A percentile compares a stretch with the other conserved stretches of the same genome.
phyloP scores from a whole-genome alignment of 2,797 vertebrate genomes.

The Sebastolobus altivelis region DNA sequence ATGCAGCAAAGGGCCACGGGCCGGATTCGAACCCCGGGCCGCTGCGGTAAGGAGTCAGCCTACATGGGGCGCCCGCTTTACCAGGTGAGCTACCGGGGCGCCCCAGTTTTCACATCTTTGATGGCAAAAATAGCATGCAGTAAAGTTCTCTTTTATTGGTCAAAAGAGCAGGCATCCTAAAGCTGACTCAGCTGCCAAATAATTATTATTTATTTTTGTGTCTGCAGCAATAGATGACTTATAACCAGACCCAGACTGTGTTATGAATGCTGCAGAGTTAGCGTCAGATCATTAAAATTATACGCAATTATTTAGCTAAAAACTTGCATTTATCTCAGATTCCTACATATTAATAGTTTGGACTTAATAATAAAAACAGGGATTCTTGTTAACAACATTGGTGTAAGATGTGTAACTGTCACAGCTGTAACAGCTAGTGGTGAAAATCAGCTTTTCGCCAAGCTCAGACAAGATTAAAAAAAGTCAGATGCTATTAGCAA shows the following conservation, averaged over 20 bases:
- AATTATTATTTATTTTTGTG: background rate
- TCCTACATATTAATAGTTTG: background rate
- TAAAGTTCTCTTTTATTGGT: background rate
- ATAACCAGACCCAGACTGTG: background rate
- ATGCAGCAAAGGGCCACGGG: no score
- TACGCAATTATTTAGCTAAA: background rate
- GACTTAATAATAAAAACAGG: background rate
- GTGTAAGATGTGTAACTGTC: background rate
- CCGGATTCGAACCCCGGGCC: no score
- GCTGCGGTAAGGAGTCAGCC: no score
- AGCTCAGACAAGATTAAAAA: background rate
- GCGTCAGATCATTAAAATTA: background rate
- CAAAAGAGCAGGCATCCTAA: background rate
- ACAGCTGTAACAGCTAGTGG: background rate
- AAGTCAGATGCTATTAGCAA: no score
- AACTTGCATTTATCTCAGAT: background rate
- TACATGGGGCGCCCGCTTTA: no score
- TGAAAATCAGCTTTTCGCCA: background rate
- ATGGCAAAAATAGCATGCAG: no score
- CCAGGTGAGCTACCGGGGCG: no score
- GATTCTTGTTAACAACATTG: background rate
- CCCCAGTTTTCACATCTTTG: no score
- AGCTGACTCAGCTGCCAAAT: no score
- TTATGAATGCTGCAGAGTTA: background rate
- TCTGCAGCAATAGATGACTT: background rate